phyloP scores from a whole-genome alignment of 2,888 invertebrate genomes.

The Pseudanteris insignis region DNA sequence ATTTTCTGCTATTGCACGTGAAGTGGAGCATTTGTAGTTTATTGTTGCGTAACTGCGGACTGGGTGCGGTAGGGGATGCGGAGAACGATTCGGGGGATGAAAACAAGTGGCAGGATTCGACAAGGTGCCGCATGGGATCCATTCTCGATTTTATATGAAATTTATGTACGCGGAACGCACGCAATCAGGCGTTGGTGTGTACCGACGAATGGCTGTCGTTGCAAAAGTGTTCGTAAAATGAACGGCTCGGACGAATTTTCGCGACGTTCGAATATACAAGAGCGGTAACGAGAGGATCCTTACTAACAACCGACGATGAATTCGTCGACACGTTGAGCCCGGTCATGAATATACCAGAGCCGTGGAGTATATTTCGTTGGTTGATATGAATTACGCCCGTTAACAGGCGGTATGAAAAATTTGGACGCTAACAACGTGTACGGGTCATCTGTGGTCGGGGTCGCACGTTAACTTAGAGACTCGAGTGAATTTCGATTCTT shows the following conservation, averaged over 20 bases:
- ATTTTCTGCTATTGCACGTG: constrained; percentile 17
- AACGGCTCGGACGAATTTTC: constrained; percentile 26
- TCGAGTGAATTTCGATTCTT: no score
- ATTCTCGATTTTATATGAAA: constrained; percentile 35
- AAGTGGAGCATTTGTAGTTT: constrained; percentile 21
- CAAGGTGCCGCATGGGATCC: constrained; percentile 35
- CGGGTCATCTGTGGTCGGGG: no score
- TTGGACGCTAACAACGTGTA: no score
- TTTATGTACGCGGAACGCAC: constrained; percentile 30
- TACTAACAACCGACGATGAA: constrained; percentile 21
- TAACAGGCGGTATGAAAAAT: no score
- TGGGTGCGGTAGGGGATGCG: not conserved
- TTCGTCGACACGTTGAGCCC: constrained; percentile 7
- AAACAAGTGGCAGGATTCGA: constrained; percentile 16
- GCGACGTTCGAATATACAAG: constrained; percentile 28
- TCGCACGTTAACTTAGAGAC: no score
- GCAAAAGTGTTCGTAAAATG: constrained; percentile 36
- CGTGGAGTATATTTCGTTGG: no score
- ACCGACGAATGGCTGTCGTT: constrained; percentile 14
- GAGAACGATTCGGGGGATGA: not conserved
- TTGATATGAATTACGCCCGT: no score
- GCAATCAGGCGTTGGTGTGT: not conserved
- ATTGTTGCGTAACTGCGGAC: constrained; percentile 23
- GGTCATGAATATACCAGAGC: constrained; percentile 17
- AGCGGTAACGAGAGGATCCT: constrained; percentile 5